Base-by-base conservation (phyloP, 2,888 invertebrate genomes). In the Pimpla rufipes region DNA sequence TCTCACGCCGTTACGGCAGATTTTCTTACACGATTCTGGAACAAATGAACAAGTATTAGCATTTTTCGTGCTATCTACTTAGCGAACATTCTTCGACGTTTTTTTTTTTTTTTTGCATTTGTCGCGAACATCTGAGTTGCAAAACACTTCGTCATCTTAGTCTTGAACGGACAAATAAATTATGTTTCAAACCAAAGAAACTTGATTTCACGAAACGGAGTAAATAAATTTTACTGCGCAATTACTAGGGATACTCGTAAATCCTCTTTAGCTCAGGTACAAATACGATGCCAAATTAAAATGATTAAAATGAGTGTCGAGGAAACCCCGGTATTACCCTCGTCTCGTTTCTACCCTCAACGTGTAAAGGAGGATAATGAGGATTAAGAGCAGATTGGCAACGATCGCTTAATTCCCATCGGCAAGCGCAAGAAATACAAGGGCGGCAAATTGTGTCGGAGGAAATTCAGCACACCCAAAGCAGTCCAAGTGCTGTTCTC, bases 291-390 rank as follows among this genome's bases (percentile, higher is more conserved):
- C 35, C 35, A 35, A 29, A n/a, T 59, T 59, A n/a, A 59, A 59
- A 2, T 59, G 4, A 35, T 59, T 35, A n/a, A 0, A 59, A 35
- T n/a, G 13, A 59, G 57, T n/a, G 13, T 3, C 13, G 29, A 35
- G n/a, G 5, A 35, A 7, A 13, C 29, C 2, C 23, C 21, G 16
- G 23, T n/a, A 71, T 71, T 42, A 71, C 13, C 52, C 6, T 70
- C 42, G 42, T n/a, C n/a, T 57, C 42, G 55, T 5, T 6, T 55
- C 21, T 10, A 23, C 10, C 23, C 55, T 37, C 42, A 21, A 40
- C n/a, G 71, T 42, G 55, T 42, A 71, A 77, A 77, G 42, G 71
- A 73, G 73, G 67, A 73, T 73, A 64, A 78, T 73, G 29, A 74
- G 74, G 55, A 82, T 74, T 67, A 79, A 71, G 21, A 47, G 37